Conservation (phyloP, 2,797 vertebrate species). For the Acanthiza pusilla region DNA sequence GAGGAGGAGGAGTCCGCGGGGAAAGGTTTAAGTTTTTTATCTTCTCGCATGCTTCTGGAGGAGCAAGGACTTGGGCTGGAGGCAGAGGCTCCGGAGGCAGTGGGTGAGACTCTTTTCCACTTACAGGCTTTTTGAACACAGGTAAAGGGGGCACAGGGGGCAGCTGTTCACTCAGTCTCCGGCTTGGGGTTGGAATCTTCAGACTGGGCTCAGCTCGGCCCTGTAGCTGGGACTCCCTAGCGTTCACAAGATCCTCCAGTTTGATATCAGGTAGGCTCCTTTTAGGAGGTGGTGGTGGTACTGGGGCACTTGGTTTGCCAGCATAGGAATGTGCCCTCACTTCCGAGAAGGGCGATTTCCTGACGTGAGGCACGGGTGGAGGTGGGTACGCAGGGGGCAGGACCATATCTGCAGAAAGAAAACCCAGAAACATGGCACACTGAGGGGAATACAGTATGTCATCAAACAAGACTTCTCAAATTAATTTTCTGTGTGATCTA, state of each 20-base stretch:
- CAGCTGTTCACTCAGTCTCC: slow-evolving; percentile 37
- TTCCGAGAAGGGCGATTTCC: slow-evolving; percentile 55
- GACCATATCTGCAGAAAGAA: slow-evolving; percentile 61
- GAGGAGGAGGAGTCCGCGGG: slow-evolving; percentile 25
- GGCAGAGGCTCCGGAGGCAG: slow-evolving; percentile 14
- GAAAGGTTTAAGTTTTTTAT: slow-evolving; percentile 71
- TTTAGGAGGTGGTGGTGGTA: slow-evolving; percentile 70
- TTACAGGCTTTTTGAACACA: slow-evolving; percentile 27
- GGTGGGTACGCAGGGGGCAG: slow-evolving; percentile 89
- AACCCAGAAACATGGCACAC: neutral
- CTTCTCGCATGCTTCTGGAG: slow-evolving; percentile 71
- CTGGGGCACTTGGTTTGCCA: slow-evolving; percentile 18
- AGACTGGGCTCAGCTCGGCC: neutral
- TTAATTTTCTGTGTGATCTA: neutral
- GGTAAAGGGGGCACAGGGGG: slow-evolving; percentile 21
- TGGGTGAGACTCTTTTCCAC: neutral
- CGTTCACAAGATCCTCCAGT: slow-evolving; percentile 8
- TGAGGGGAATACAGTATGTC: neutral
- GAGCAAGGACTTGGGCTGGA: neutral
- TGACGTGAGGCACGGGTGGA: slow-evolving; percentile 80
- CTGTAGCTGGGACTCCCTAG: slow-evolving; percentile 33
- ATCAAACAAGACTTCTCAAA: neutral
- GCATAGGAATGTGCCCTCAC: slow-evolving; percentile 53
- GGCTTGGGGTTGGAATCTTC: neutral
- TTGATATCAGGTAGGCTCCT: slow-evolving; percentile 54